Conservation (phyloP, 2,888 invertebrate genomes). For the Amorpha juglandis region DNA sequence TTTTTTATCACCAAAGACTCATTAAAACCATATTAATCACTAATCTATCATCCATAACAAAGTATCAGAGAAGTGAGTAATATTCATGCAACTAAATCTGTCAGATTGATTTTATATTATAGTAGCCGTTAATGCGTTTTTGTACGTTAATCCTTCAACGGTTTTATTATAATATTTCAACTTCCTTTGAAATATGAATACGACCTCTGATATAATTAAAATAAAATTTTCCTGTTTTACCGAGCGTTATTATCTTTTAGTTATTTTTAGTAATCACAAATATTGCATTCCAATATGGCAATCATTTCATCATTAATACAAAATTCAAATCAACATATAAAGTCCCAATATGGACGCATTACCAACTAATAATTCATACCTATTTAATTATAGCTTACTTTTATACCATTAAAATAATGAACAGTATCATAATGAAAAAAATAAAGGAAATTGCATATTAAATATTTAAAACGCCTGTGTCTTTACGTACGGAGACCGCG, state of each 20-base stretch:
- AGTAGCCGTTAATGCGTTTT: slow-evolving; percentile 3
- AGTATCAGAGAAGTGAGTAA: slow-evolving; percentile 15
- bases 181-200: background rate
- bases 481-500: slow-evolving; percentile 76
- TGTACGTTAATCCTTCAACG: background rate
- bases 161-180: slow-evolving; percentile 39
- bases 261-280: background rate
- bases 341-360: slow-evolving; percentile 45
- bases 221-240: background rate
- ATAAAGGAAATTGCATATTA: slow-evolving; percentile 80
- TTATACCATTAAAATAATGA: slow-evolving; percentile 66
- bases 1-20: slow-evolving; percentile 4
- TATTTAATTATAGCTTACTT: slow-evolving; percentile 63
- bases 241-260: background rate
- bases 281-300: slow-evolving; percentile 1
- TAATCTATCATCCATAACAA: slow-evolving; percentile 21
- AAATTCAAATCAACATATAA: slow-evolving; percentile 44
- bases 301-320: slow-evolving; percentile 32
- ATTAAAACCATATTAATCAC: slow-evolving; percentile 19
- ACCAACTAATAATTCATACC: slow-evolving; percentile 60
- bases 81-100: slow-evolving; percentile 18
- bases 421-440: slow-evolving; percentile 62
- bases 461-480: slow-evolving; percentile 79
- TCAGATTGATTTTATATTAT: slow-evolving; percentile 16
- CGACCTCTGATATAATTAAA: background rate